A percentile compares a stretch with the other conserved stretches of the same genome.
These are phyloP conservation scores for Clytia hemisphaerica DNA, from an alignment of 30 jellyfish, hydroid and myxozoan species.

Conservation along the genomic window DNA sequence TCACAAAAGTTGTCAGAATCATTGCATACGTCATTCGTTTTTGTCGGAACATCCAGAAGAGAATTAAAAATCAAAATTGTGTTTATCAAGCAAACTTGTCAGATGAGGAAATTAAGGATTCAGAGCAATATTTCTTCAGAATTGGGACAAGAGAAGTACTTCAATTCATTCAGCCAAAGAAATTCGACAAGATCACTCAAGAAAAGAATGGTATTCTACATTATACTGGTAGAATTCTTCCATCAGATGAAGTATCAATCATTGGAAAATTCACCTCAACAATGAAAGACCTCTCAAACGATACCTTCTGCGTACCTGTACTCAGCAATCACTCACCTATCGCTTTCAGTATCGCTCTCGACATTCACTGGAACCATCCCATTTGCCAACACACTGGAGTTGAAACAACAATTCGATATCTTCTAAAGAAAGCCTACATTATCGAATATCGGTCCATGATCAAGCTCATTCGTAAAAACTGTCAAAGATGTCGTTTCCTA, in stretches of 20 bases:
- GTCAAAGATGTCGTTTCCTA: no score
- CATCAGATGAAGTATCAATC: neutral
- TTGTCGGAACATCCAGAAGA: constrained; percentile 5
- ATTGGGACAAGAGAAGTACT: constrained; percentile 4
- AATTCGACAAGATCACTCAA: neutral
- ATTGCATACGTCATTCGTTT: neutral
- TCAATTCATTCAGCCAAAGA: no score
- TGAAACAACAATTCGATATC: no score
- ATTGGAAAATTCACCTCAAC: neutral
- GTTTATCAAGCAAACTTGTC: neutral
- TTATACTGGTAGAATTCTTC: neutral
- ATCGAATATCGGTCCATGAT: no score
- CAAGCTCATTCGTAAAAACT: no score
- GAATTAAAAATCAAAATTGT: no score
- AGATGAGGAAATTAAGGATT: neutral
- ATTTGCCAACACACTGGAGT: no score
- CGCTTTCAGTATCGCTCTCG: no score
- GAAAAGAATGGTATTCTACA: neutral
- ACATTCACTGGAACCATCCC: no score
- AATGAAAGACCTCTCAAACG: neutral
- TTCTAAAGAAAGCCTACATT: no score
- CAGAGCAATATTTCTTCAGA: constrained; percentile 3
- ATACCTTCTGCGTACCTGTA: constrained; percentile 1
- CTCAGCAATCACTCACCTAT: neutral
- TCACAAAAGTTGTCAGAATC: constrained; percentile 11